Percentiles rank a stretch among this genome's conserved stretches.
Evolutionary conservation across 1,140 invertebrate genomes (phyloP).

Genomic region (Drosophila aff.): DNA sequence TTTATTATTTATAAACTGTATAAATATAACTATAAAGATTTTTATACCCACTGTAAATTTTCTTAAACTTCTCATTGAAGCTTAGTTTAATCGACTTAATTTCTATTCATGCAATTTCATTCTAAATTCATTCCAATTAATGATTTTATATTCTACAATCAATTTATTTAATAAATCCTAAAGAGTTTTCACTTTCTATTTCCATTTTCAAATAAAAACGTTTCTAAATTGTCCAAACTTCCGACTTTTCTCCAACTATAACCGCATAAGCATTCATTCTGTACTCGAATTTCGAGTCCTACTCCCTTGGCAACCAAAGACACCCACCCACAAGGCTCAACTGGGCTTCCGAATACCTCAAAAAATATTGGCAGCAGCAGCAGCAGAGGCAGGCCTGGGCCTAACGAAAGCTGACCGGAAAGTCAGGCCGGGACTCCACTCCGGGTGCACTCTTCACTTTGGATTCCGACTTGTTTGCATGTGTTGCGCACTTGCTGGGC

Average conservation of each 20-base stretch:
- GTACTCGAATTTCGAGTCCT: conserved; percentile 3
- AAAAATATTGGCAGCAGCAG: conserved; percentile 72
- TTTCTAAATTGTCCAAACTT: background rate
- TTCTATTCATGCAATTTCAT: too few relatives aligned
- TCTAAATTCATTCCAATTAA: too few relatives aligned
- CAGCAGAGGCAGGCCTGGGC: conserved; percentile 27
- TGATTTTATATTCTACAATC: background rate
- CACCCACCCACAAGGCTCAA: conserved; percentile 37
- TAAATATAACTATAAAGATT: too few relatives aligned
- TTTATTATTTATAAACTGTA: background rate
- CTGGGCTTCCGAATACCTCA: conserved; percentile 63
- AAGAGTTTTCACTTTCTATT: background rate
- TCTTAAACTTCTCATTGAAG: too few relatives aligned
- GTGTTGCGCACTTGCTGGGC: conserved; percentile 63
- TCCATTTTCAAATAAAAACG: background rate
- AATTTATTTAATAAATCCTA: too few relatives aligned
- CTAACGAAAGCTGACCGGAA: conserved; percentile 41
- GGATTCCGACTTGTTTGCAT: conserved; percentile 61
- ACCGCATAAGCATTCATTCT: conserved; percentile 63
- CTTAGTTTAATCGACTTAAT: too few relatives aligned
- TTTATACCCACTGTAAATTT: too few relatives aligned
- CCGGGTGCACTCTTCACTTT: conserved; percentile 16
- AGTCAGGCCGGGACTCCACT: conserved; percentile 27
- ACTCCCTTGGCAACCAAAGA: conserved; percentile 12
- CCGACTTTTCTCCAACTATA: background rate